Evolutionary conservation across 2,113 vertebrate species (phyloP), one percentile per base, ranked within the genome.

Genomic region (Barnardius zonarius): DNA sequence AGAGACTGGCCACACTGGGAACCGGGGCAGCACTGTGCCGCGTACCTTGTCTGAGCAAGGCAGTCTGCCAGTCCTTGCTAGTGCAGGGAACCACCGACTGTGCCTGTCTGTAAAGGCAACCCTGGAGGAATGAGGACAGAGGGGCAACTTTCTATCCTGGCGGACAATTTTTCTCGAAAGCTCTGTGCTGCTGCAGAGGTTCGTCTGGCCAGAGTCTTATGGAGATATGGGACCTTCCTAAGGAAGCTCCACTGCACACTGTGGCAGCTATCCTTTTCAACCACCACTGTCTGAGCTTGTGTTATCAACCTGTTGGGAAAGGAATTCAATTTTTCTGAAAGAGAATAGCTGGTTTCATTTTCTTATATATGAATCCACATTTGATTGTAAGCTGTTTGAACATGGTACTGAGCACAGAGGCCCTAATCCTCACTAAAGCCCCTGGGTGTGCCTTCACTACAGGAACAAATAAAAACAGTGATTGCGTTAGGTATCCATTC

Each of bases 261-360:
- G 1, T 48, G 48, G 30, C 61, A 79, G 35, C 55, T 72, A 16
- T 72, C 80, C 64, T 84, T 86, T 91, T 39, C 83, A 67, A 4
- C 49, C 30, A 74, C 31, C 6, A 3, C 41, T 15, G 1, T 43
- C 68, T 68, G 63, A 91, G 73, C 62, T 74, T 4, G 0, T 8
- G 4, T 86, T 93, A 92, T 72, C 1, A 4, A 87, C 83, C 63
- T 88, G 43, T 37, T 90, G 81, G 68, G 57, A 93, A 93, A 41
- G 28, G 28, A 92, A 72, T 91, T 86, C 82, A 70, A 59, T 64
- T 93, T 90, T 92, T 95, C 79, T 91, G 93, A 93, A 93, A 88
- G 27, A 10, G 54, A 93, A 84, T 63, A 90, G 67, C n/a, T 68
- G 41, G 77, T 89, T 96, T 92, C 57, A 73, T 92, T 93, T 93